Percentiles rank a stretch among this genome's conserved stretches.
Conservation (phyloP, 2,113 vertebrate genomes). For the Rhipidura dahli region DNA sequence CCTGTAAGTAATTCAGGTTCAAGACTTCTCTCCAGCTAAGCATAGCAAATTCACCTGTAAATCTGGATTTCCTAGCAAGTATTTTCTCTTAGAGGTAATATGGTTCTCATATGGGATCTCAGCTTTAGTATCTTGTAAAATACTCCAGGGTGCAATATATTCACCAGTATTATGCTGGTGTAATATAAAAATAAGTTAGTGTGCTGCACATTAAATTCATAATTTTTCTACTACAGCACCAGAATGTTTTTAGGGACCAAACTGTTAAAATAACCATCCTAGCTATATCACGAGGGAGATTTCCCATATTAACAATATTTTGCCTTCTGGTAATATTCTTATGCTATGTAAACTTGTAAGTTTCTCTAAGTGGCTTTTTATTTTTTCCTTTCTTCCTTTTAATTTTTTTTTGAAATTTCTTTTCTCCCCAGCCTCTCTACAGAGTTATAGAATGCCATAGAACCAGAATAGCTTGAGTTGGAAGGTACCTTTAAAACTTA, state of each 20-base stretch:
- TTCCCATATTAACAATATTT: not conserved
- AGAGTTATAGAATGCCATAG: not conserved
- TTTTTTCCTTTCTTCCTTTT: not conserved
- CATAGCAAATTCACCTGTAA: not conserved
- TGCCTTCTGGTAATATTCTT: not conserved
- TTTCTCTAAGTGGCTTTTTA: not conserved
- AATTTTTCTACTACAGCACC: not conserved
- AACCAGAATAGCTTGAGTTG: not conserved
- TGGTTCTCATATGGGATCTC: not conserved
- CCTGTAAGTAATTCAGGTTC: not conserved
- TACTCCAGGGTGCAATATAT: not conserved
- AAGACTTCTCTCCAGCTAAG: not conserved
- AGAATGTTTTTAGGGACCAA: not conserved
- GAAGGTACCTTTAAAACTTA: not conserved
- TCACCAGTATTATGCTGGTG: not conserved
- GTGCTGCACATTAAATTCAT: not conserved
- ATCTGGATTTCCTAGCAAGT: not conserved
- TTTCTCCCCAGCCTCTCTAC: not conserved
- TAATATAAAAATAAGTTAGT: not conserved
- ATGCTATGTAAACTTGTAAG: not conserved
- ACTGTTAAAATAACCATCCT: not conserved
- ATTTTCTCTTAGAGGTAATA: not conserved
- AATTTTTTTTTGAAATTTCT: accelerated
- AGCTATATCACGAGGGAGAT: not conserved
- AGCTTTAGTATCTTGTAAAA: not conserved